Percentiles rank a stretch among this genome's conserved stretches.
These are phyloP conservation scores for Sarcophaga bullata DNA, from an alignment of 1,140 invertebrate genomes.

Conservation along the genomic window DNA sequence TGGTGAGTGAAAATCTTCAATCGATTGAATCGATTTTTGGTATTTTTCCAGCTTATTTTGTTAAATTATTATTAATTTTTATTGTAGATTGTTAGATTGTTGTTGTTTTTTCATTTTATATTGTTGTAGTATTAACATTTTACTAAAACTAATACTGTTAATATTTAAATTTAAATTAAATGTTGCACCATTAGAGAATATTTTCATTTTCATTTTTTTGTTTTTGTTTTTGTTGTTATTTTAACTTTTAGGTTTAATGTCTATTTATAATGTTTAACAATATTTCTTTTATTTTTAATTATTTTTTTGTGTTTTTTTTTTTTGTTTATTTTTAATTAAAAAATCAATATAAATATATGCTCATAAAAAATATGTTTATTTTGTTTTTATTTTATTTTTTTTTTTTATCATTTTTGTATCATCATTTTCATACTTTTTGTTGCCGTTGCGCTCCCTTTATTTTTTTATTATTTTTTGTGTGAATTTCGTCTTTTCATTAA, in stretches of 20 bases:
- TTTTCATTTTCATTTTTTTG: not conserved
- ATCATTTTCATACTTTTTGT: constrained; percentile 1
- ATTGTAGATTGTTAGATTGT: not conserved
- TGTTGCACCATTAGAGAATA: constrained; percentile 35
- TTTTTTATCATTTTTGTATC: constrained; percentile 6
- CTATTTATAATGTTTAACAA: constrained; percentile 39
- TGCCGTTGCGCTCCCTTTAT: not conserved
- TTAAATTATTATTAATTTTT: constrained; percentile 7
- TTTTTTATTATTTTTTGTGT: not conserved
- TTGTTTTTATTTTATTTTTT: not conserved
- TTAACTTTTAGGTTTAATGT: not conserved
- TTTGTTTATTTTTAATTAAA: constrained; percentile 16
- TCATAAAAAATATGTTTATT: constrained; percentile 41
- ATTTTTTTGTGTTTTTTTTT: constrained; percentile 33
- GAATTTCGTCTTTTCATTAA: not conserved
- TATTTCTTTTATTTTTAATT: constrained; percentile 33
- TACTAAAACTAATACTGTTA: not conserved
- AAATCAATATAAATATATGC: constrained; percentile 40
- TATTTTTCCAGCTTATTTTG: not conserved
- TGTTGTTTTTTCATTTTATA: not conserved
- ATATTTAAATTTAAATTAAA: constrained; percentile 4
- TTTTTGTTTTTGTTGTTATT: no score
- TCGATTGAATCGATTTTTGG: no score
- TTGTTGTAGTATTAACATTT: not conserved
- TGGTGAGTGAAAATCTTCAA: no score